Evolutionary conservation across 2,113 vertebrate species (phyloP), one percentile per base, ranked within the genome.

Genomic region (Nesogale talazaci): DNA sequence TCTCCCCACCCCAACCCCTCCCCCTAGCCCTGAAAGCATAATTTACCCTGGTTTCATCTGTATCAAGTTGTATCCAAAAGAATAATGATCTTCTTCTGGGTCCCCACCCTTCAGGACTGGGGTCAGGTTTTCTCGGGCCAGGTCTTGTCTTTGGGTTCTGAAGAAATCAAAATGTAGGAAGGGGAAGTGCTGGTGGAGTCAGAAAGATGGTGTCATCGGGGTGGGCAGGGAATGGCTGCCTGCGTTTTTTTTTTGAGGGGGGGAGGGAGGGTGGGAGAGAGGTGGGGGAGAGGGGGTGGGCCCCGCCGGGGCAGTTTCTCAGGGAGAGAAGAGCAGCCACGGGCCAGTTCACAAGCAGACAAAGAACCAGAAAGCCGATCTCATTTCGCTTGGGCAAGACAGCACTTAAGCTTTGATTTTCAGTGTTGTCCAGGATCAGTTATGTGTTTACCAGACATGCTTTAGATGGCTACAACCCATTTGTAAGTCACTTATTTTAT

Each of bases 401-500:
- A 90, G 78, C 80, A 92, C 93, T 94, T 88, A 89, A 36, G 90
- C 78, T 74, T 63, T 69, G 82, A 74, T 85, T 88, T 81, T 59
- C 80, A 40, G 27, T 23, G n/a, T 16, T 90, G 89, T 83, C 93
- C 76, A 29, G 42, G 38, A 34, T 86, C 89, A 82, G 91, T 91
- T 88, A 80, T 88, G 76, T 94, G 95, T 93, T 94, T 94, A 85
- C 79, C 94, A 96, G 96, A 96, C 94, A 42, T 81, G 72, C 82
- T 89, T 93, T 92, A 92, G 94, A 92, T 88, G 85, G 94, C 94
- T 95, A 34, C 34, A 85, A 27, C 89, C 87, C 89, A 94, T 94
- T 94, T 95, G 84, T 82, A 94, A 96, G 94, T 94, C 79, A 69
- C 91, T 94, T 88, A 87, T 86, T 96, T 94, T 94, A 83, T 94